Evolutionary conservation across 2,888 invertebrate species (phyloP).

Genomic region (Synergus gifuensis): DNA sequence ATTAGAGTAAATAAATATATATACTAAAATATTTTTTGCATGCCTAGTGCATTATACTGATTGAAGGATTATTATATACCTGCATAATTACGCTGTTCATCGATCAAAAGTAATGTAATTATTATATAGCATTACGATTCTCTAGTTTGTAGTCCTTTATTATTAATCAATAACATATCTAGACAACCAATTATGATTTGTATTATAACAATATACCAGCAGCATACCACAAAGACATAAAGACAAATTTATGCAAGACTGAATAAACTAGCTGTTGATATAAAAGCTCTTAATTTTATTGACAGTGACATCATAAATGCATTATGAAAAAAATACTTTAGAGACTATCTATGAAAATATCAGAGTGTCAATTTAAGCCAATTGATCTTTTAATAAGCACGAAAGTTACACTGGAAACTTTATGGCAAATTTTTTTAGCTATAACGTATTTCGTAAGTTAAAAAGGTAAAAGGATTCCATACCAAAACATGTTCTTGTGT

Average conservation of each 20-base stretch:
- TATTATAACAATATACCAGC: slow-evolving; percentile 10
- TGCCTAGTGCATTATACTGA: neutral
- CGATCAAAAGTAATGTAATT: neutral
- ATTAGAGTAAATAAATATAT: too few species aligned
- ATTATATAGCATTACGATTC: neutral
- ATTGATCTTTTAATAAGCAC: too few species aligned
- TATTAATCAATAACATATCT: slow-evolving; percentile 8
- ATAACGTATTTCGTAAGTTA: neutral
- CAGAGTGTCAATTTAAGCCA: neutral
- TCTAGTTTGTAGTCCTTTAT: neutral
- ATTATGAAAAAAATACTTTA: neutral
- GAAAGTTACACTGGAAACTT: neutral
- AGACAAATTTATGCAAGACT: neutral
- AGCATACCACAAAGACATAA: neutral
- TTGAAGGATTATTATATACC: neutral
- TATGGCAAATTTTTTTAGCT: neutral
- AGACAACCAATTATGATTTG: slow-evolving; percentile 8
- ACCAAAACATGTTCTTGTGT: neutral
- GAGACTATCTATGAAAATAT: neutral
- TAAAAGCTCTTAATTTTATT: neutral
- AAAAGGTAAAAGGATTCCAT: neutral
- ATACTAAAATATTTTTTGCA: too few species aligned
- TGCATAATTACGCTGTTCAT: neutral
- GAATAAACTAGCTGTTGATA: neutral
- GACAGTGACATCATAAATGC: neutral